phyloP scores from a whole-genome alignment of 2,797 vertebrate species.

The Siniperca undulata region DNA sequence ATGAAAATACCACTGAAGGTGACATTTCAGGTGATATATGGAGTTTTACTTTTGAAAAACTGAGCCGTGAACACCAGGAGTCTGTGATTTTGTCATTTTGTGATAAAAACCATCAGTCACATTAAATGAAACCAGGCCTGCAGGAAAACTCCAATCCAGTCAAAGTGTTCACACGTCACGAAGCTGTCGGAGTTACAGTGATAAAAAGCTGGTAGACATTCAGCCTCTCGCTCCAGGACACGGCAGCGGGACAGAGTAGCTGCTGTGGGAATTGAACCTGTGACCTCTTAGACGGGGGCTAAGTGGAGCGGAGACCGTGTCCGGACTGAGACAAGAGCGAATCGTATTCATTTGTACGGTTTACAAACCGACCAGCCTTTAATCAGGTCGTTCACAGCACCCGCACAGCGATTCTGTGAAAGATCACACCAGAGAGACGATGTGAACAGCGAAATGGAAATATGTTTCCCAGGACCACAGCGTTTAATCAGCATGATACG shows the following conservation, averaged over 20 bases:
- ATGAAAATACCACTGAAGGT: conserved; percentile 28
- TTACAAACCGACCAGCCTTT: not conserved
- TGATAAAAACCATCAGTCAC: conserved; percentile 55
- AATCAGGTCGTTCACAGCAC: not conserved
- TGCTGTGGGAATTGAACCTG: conserved; percentile 54
- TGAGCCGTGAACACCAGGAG: conserved; percentile 17
- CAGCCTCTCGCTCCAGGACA: conserved; percentile 16
- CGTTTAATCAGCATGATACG: not conserved
- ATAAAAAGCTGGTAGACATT: conserved; percentile 21
- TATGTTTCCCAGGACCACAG: not conserved
- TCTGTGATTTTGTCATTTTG: conserved; percentile 3
- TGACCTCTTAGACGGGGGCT: conserved; percentile 33
- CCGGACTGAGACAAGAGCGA: not conserved
- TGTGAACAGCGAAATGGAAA: not conserved
- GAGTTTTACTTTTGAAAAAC: conserved; percentile 33
- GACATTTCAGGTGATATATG: conserved; percentile 46
- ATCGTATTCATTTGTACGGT: not conserved
- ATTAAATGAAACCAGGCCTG: conserved; percentile 45
- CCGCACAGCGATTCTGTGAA: not conserved
- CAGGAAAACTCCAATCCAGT: conserved; percentile 30
- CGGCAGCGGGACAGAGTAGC: not conserved
- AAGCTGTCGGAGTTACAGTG: conserved; percentile 23
- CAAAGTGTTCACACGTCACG: conserved; percentile 6
- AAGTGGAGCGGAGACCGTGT: not conserved
- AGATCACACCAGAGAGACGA: not conserved